phyloP scores from a whole-genome alignment of 2,888 invertebrate species.

The Oscheius sp. region DNA sequence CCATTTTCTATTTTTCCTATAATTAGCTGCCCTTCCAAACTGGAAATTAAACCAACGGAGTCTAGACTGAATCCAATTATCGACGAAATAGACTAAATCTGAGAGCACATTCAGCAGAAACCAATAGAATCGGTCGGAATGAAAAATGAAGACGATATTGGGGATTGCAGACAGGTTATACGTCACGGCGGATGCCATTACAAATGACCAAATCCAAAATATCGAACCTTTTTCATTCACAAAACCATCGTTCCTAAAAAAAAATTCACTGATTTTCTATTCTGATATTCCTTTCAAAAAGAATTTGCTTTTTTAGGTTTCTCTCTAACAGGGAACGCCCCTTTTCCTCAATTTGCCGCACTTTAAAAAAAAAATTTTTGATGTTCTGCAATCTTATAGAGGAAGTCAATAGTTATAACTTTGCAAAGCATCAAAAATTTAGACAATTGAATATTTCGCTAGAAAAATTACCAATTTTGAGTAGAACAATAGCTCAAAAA shows the following conservation, averaged over 20 bases:
- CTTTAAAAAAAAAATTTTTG: background rate
- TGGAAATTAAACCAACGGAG: conserved; percentile 44
- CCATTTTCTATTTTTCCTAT: conserved; percentile 6
- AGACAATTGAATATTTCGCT: no score
- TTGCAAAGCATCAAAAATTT: background rate
- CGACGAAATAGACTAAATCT: conserved; percentile 55
- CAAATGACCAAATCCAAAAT: conserved; percentile 46
- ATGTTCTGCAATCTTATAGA: background rate
- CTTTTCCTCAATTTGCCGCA: no score
- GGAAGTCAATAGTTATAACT: background rate
- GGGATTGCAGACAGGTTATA: conserved; percentile 52
- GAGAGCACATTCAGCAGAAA: conserved; percentile 49
- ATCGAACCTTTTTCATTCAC: conserved; percentile 33
- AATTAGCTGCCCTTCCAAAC: background rate
- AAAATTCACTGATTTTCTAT: background rate
- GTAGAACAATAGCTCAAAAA: background rate
- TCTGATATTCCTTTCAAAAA: background rate
- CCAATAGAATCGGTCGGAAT: conserved; percentile 36
- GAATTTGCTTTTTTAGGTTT: background rate
- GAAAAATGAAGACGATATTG: conserved; percentile 44
- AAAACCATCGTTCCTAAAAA: conserved; percentile 5
- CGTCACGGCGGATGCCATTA: conserved; percentile 43
- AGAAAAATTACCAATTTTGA: no score
- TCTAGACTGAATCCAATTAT: conserved; percentile 57
- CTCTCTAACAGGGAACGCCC: background rate